Conservation (phyloP, 2,888 invertebrate species). For the Uropetala carovei region DNA sequence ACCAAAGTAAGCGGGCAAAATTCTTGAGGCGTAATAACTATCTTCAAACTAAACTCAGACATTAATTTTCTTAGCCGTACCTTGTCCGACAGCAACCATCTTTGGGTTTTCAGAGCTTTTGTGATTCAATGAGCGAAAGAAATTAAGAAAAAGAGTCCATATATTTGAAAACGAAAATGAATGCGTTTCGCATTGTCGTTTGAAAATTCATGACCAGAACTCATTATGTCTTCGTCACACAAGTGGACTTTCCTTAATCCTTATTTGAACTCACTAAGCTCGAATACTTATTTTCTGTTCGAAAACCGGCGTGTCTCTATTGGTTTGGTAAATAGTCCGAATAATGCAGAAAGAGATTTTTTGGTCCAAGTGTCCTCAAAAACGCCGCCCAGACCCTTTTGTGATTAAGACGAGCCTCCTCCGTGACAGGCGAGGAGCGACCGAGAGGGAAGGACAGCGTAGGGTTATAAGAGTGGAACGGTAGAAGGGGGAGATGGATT, state of each 20-base stretch:
- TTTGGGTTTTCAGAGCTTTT: no score
- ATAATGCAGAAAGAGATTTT: conserved; percentile 30
- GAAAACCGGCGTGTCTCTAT: background rate
- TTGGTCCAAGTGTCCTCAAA: conserved; percentile 33
- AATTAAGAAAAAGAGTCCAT: no score
- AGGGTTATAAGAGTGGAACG: background rate
- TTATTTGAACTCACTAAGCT: background rate
- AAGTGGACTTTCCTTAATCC: background rate
- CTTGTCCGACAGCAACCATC: no score
- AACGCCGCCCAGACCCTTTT: conserved; percentile 42
- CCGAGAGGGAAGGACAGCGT: background rate
- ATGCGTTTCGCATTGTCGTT: no score
- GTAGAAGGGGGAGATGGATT: conserved; percentile 3
- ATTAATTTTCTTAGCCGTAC: no score
- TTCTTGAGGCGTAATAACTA: no score
- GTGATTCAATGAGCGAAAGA: no score
- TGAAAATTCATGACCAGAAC: background rate
- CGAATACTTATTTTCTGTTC: background rate
- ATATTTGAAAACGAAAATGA: no score
- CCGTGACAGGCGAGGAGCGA: conserved; percentile 38
- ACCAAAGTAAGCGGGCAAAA: no score
- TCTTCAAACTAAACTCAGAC: no score
- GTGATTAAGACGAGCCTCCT: conserved; percentile 56
- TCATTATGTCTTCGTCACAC: background rate
- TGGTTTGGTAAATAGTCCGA: conserved; percentile 43